Base-by-base conservation (phyloP, 2,113 vertebrate species). In the Leptodactylus fuscus region DNA sequence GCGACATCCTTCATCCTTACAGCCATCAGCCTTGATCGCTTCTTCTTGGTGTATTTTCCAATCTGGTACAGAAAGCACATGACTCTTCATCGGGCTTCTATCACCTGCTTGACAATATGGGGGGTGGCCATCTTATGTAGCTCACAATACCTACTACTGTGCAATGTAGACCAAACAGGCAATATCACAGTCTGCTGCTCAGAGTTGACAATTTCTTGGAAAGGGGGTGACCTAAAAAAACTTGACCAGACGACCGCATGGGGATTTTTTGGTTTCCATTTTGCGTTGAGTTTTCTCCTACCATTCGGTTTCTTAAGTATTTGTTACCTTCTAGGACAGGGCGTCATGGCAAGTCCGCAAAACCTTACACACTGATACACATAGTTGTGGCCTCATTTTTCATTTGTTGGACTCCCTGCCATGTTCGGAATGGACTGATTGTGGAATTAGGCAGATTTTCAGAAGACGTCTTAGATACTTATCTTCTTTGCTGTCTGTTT, bases 391-490 rank as follows among this genome's bases (percentile, higher is more conserved):
- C 85, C 9, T 91, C 94, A 4, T 96, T 96, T 90, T 96, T 96
- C 65, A 27, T 95, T 49, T 95, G 94, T 79, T 96, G 95, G 95
- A 82, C 96, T 49, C 95, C 95, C 0, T 96, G 94, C 80, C 94
- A 96, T 32, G 81, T 94, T 1, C 91, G 93, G 13, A 84, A 85
- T 9, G 86, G 81, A 20, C 87, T 90, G 65, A 8, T 65, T 13
- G 73, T 90, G 49, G 65, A 48, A 27, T 32, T 48, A 46, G 76
- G 38, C 15, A 76, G 79, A 1, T 53, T 83, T 4, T 1, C 36
- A 1, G 5, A 88, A 76, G 49, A 18, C 49, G 18, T 27, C 20
- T 0, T 4, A 8, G 79, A 8, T 13, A 53, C 9, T 81, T 12
- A 81, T 3, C 82, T 10, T 44, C 79, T 44, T 89, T 34, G 55